Evolutionary conservation across 2,113 vertebrate species (phyloP).

Genomic region (Phocoena phocoena): DNA sequence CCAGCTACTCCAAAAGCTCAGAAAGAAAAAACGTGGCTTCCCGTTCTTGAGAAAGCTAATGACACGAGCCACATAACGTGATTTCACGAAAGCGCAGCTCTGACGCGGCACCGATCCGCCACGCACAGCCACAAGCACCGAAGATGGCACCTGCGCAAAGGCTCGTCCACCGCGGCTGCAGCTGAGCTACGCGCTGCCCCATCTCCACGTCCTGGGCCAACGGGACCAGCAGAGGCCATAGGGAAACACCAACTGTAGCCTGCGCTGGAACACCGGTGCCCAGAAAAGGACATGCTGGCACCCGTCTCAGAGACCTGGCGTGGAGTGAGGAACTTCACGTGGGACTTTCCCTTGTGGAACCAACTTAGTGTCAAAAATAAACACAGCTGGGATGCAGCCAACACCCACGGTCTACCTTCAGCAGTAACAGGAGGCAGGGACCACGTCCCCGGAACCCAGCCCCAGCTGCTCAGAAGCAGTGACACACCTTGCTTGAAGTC

Average conservation of each 20-base stretch:
- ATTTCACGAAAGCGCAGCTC: background rate
- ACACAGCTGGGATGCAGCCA: too few relatives aligned
- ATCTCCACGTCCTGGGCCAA: accelerated
- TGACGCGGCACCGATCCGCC: accelerated
- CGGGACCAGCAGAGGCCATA: background rate
- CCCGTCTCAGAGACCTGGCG: too few relatives aligned
- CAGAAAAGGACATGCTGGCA: accelerated
- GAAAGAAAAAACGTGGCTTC: too few relatives aligned
- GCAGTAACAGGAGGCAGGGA: background rate
- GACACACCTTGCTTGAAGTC: conserved; percentile 94
- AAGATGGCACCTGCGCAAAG: background rate
- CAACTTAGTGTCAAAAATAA: background rate
- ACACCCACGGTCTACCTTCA: background rate
- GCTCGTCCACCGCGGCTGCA: background rate
- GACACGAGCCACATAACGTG: accelerated
- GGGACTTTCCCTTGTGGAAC: background rate
- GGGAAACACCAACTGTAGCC: background rate
- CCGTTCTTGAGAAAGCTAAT: background rate
- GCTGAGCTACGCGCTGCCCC: background rate
- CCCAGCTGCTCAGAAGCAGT: background rate
- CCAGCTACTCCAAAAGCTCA: background rate
- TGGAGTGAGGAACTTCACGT: background rate
- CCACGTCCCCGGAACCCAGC: too few relatives aligned
- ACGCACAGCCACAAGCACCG: background rate
- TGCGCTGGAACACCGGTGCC: background rate